Evolutionary conservation across 2,113 vertebrate genomes (phyloP), one percentile per base, ranked within the genome.

Genomic region (Malaclemys terrapin): DNA sequence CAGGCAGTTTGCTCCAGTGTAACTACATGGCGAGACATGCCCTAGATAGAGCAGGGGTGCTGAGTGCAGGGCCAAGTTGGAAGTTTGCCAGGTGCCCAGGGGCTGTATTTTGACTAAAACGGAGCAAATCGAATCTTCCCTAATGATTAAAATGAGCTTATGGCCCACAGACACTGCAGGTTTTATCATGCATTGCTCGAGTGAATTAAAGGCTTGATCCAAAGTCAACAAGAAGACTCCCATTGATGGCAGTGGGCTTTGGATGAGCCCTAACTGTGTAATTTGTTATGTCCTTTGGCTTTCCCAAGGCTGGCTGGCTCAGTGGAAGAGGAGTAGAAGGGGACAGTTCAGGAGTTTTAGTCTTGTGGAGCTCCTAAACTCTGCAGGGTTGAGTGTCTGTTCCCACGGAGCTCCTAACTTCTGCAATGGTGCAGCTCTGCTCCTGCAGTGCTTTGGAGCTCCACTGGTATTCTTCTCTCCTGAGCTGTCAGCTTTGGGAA

Each of bases 1-100:
- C 96, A 96, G 96, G 91, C 95, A 95, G 88, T 96, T 75, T 83
- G 42, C 81, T 95, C 94, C 79, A 94, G 87, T 0, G 54, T 96
- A 96, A 96, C 94, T 95, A 92, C 96, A 86, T 95, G 24, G 79
- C 85, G 95, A 96, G 94, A 85, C 75, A 47, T 24, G 91, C 50
- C 94, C 96, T 97, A 95, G 96, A 95, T 38, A 96, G 87, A 96
- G 84, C 84, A 93, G 95, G 95, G 92, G 84, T 95, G 83, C 84
- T 6, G 0, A 17, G 84, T 79, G 92, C 19, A 95, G 91, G 95
- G 93, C 90, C 89, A 93, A 76, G n/a, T 79, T 94, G 90, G 45
- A 87, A 95, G 16, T 25, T 93, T 54, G 83, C 94, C 96, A 96
- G 92, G 50, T 95, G 53, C 82, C 79, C 0, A 69, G 92, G 92